Base-by-base conservation (phyloP, 1,140 invertebrate genomes). In the Drosophila bocqueti region DNA sequence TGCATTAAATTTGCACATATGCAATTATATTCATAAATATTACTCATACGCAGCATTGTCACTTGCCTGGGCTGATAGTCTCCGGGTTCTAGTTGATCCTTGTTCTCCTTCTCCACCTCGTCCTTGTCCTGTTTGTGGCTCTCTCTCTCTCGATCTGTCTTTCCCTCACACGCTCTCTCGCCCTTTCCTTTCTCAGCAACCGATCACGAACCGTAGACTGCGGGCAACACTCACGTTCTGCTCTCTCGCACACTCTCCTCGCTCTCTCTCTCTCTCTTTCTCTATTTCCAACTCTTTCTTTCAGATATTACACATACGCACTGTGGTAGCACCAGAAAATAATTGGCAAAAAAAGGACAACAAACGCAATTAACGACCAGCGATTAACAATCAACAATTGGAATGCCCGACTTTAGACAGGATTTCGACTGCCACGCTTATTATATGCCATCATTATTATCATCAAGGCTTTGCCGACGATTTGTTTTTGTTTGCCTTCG, bases 281-380 rank as follows among this genome's bases (percentile, higher is more conserved):
- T 42, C 40, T 8, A 16, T 42, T n/a, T n/a, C 16, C 2, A 8
- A 8, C 16, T 54, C 49, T 43, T 26, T 66, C 29, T 61, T 34
- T 57, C 60, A 85, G 47, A 77, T 76, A 76, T 83, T 71, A 60
- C 83, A 79, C 81, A 89, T 79, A 82, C 81, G 81, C 85, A 89
- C 83, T 89, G 84, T 74, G 47, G 59, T 50, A 57, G 34, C 85
- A 90, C 84, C 65, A 85, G 58, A 81, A 90, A 90, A 89, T 58
- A 90, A 85, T 86, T 74, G 43, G 65, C 36, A 90, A 91, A 89
- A 89, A 80, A 80, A 21, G 10, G 8, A 45, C 18, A 24, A 46
- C 45, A 21, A 46, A 6, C 43, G 43, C 18, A n/a, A 47, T 43
- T 26, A 69, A 77, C 42, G 16, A 55, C 18, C 18, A 31, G 9